Conservation (phyloP, 2,888 invertebrate genomes). For the Lithosia quadra region DNA sequence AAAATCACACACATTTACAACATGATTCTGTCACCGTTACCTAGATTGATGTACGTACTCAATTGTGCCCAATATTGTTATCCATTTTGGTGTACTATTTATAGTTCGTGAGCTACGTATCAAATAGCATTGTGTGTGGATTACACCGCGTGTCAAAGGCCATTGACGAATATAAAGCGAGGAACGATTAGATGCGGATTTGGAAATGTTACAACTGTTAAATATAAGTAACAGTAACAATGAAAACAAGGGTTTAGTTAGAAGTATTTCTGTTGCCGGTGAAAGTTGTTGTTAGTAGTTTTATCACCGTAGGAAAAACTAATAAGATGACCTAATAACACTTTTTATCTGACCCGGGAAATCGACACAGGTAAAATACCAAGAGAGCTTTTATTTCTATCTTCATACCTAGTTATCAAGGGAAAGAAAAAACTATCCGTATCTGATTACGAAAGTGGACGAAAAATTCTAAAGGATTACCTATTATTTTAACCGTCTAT, state of each 20-base stretch:
- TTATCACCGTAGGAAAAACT: not conserved
- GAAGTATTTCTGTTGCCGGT: not conserved
- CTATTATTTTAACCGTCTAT: too few relatives aligned
- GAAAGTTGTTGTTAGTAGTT: not conserved
- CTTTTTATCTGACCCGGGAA: too few relatives aligned
- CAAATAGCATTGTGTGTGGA: slow-evolving; percentile 48
- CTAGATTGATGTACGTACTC: slow-evolving; percentile 33
- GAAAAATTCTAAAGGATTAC: too few relatives aligned
- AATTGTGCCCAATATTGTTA: slow-evolving; percentile 30
- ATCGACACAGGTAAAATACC: too few relatives aligned
- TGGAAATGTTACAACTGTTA: slow-evolving; percentile 40
- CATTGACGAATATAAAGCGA: slow-evolving; percentile 35
- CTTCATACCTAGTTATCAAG: too few relatives aligned
- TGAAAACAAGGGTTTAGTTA: not conserved
- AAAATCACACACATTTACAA: slow-evolving; percentile 11
- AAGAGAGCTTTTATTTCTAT: too few relatives aligned
- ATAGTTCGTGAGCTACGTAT: slow-evolving; percentile 29
- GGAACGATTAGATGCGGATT: slow-evolving; percentile 48
- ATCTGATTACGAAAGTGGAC: too few relatives aligned
- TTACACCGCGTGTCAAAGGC: slow-evolving; percentile 48
- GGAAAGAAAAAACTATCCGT: too few relatives aligned
- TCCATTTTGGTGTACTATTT: slow-evolving; percentile 27
- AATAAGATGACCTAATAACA: too few relatives aligned
- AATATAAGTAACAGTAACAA: not conserved
- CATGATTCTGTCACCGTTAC: slow-evolving; percentile 7